Conservation (phyloP, 2,888 invertebrate genomes). For the Patella depressa region DNA sequence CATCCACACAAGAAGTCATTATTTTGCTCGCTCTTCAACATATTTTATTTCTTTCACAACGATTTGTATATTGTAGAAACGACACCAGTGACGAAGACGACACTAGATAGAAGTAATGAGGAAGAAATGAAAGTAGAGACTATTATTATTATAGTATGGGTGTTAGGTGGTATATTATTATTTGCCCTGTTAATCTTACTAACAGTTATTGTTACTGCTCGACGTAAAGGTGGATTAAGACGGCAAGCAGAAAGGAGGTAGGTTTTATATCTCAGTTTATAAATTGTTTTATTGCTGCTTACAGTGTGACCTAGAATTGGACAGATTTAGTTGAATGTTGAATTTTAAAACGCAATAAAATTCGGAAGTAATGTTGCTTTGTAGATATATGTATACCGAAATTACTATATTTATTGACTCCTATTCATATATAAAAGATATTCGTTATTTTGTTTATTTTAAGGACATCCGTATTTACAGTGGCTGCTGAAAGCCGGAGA, state of each 20-base stretch:
- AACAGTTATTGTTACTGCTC: conserved; percentile 44
- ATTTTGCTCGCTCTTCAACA: neutral
- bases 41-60: no score
- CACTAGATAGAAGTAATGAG: neutral
- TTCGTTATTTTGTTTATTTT: neutral
- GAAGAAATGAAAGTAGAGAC: conserved; percentile 39
- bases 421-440: no score
- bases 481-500: conserved; percentile 20
- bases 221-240: neutral
- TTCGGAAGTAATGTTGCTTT: no score
- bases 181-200: conserved; percentile 44
- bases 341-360: no score
- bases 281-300: neutral
- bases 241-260: neutral
- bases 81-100: no score
- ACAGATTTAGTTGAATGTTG: no score
- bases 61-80: no score
- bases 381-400: no score
- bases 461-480: conserved; percentile 25
- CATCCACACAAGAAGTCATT: conserved; percentile 14
- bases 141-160: conserved; percentile 51
- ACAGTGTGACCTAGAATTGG: no score
- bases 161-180: conserved; percentile 44
- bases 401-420: no score
- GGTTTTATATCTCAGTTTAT: neutral